Base-by-base conservation (phyloP, 2,797 vertebrate genomes). In the Phrynocephalus vlangalii region DNA sequence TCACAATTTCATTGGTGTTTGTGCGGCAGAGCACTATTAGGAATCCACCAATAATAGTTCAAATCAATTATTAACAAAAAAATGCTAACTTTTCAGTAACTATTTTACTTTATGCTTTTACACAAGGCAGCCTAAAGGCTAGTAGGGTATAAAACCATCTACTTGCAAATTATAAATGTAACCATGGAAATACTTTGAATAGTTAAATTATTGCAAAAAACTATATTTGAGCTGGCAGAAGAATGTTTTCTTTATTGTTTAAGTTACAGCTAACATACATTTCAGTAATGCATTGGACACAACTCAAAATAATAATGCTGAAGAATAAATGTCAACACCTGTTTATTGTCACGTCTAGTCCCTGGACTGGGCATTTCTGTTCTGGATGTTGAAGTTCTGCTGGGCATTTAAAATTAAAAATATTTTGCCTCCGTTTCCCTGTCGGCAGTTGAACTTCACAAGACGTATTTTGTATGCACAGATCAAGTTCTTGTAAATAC, bases 321-420 rank as follows among this genome's bases (percentile, higher is more conserved):
- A 16, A n/a, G 88, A 90, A 83, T 85, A 2, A 91, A 16, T 20
- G 38, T 82, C 89, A 80, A 80, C 3, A 38, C 50, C 22, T 63
- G 67, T 78, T 79, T 70, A 44, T 22, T 28, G n/a, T 52, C 24
- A 77, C 28, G 2, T 66, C 9, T 52, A 18, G 78, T 30, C 28
- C 7, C 13, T 28, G 50, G 1, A 20, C 20, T 50, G 5, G 52
- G 22, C 48, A 79, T 3, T 79, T 78, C 33, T 38, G 18, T 60
- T 70, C 44, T 71, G 48, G 52, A 79, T 66, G 30, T 26, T 24
- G 18, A 48, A 76, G 33, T 44, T 38, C 50, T 63, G 18, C 5
- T 10, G 76, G 15, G 4, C 13, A 9, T 71, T 13, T 30, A 6
- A 63, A 52, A 76, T 33, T 24, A 28, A 77, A 52, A 78, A 67